phyloP scores from a whole-genome alignment of 1,140 invertebrate genomes.

The Pissodes strobi region DNA sequence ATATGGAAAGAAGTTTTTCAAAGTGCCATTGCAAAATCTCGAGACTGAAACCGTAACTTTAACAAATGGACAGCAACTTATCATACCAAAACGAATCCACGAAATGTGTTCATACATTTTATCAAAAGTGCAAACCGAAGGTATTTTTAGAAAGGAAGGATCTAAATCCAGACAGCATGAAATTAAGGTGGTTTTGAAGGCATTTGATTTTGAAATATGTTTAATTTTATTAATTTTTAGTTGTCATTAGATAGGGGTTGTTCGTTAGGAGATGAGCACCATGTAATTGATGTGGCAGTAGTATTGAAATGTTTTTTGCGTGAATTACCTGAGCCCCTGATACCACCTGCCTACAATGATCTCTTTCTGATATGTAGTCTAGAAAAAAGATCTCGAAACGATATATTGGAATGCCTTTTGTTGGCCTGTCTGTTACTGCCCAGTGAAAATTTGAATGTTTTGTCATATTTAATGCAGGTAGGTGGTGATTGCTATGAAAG shows the following conservation, averaged over 20 bases:
- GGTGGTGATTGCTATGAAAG: not conserved
- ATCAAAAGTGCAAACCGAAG: conserved; percentile 71
- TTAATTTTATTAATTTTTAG: no score
- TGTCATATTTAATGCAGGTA: conserved; percentile 70
- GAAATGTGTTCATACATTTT: conserved; percentile 71
- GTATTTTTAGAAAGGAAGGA: conserved; percentile 84
- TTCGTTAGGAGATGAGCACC: conserved; percentile 65
- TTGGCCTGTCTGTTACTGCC: conserved; percentile 70
- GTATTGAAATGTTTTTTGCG: conserved; percentile 82
- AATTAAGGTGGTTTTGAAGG: no score
- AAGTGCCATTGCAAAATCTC: conserved; percentile 63
- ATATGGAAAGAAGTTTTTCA: conserved; percentile 62
- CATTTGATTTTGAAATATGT: no score
- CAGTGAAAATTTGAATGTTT: conserved; percentile 64
- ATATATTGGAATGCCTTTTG: conserved; percentile 61
- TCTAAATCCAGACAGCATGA: conserved; percentile 79
- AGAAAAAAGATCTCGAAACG: conserved; percentile 46
- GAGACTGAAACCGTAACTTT: conserved; percentile 65
- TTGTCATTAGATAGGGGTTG: conserved; percentile 68
- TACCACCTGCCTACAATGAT: conserved; percentile 73
- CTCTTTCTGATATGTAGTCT: conserved; percentile 72
- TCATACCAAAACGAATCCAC: conserved; percentile 76
- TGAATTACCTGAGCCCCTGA: conserved; percentile 79
- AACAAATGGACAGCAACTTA: conserved; percentile 62
- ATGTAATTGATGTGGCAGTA: conserved; percentile 81